phyloP scores from a whole-genome alignment of 1,140 invertebrate species.

The Hycleus phaleratus region DNA sequence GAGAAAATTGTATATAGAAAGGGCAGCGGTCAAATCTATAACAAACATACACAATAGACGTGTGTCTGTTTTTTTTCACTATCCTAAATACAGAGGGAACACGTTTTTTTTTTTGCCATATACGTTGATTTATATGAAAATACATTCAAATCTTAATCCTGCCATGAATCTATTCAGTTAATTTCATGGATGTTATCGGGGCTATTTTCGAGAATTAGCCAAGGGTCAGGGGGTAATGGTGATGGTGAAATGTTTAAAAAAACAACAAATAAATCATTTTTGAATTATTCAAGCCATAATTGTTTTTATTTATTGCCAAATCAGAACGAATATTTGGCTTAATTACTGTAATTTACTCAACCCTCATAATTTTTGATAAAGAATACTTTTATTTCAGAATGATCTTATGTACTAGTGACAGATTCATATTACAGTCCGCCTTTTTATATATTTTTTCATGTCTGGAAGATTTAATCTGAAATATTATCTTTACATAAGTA shows the following conservation, averaged over 20 bases:
- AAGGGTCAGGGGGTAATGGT: not conserved
- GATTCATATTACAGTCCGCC: too few species aligned
- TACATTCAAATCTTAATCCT: conserved; percentile 12
- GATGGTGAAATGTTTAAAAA: not conserved
- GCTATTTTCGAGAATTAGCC: too few species aligned
- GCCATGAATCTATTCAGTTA: conserved; percentile 3
- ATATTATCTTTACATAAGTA: too few species aligned
- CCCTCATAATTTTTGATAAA: too few species aligned
- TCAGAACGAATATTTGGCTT: too few species aligned
- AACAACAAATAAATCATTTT: not conserved
- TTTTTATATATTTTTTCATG: too few species aligned
- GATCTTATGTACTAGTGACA: too few species aligned
- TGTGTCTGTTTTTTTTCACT: conserved; percentile 1
- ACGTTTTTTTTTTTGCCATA: conserved; percentile 3
- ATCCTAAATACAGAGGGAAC: conserved; percentile 6
- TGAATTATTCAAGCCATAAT: too few species aligned
- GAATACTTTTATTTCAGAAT: too few species aligned
- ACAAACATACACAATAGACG: not conserved
- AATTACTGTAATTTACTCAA: too few species aligned
- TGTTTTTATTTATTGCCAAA: too few species aligned
- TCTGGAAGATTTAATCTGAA: too few species aligned
- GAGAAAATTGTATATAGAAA: not conserved
- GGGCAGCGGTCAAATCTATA: conserved; percentile 13
- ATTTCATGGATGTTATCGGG: conserved; percentile 13
- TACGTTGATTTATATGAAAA: not conserved